phyloP scores from a whole-genome alignment of 2,888 invertebrate species.

The Macrophya alboannulata region DNA sequence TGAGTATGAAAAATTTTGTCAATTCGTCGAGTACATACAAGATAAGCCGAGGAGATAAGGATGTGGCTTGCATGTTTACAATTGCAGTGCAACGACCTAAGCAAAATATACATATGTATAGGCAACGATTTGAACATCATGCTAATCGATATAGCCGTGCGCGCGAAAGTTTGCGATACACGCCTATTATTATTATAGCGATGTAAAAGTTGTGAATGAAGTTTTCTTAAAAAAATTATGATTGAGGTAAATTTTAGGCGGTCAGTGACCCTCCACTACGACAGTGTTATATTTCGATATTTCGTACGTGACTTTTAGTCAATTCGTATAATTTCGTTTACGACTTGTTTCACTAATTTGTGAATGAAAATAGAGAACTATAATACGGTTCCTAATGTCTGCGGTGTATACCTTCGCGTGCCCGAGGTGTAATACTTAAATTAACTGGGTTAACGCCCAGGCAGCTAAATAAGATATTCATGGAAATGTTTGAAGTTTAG shows the following conservation, averaged over 20 bases:
- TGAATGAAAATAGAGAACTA: slow-evolving; percentile 34
- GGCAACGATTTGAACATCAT: not conserved
- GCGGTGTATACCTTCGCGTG: not conserved
- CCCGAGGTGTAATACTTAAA: not conserved
- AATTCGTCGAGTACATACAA: not conserved
- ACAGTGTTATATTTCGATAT: not conserved
- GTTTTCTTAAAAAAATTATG: not conserved
- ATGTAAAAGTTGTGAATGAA: not conserved
- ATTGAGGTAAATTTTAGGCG: slow-evolving; percentile 10
- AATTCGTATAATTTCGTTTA: slow-evolving; percentile 1
- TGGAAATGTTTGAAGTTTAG: slow-evolving; percentile 23
- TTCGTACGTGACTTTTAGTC: slow-evolving; percentile 40
- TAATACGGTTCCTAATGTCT: not conserved
- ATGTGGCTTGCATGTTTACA: slow-evolving; percentile 9
- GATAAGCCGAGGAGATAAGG: not conserved
- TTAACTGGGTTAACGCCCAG: slow-evolving; percentile 48
- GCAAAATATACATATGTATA: not conserved
- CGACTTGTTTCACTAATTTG: not conserved
- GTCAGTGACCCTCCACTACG: slow-evolving; percentile 42
- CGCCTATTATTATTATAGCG: not conserved
- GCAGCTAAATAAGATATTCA: slow-evolving; percentile 6
- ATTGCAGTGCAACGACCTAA: slow-evolving; percentile 17
- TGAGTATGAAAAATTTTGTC: not conserved
- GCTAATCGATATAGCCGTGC: slow-evolving; percentile 23
- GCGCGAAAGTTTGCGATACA: not conserved